Evolutionary conservation across 2,797 vertebrate genomes (phyloP).

Genomic region (Enteromius viviparus): DNA sequence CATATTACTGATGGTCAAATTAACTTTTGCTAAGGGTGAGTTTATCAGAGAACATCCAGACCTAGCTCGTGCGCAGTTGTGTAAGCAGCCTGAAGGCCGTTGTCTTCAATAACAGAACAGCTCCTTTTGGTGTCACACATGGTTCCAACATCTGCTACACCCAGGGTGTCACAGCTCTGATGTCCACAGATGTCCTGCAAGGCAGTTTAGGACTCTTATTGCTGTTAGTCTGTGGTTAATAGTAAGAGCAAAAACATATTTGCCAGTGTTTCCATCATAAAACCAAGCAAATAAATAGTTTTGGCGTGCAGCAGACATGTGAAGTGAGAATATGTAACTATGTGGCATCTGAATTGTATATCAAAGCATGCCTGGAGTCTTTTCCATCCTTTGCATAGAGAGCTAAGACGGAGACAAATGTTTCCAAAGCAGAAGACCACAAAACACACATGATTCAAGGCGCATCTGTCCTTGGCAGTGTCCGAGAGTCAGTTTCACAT

Average conservation of each 20-base stretch:
- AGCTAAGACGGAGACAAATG: conserved; percentile 46
- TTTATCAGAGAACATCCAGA: conserved; percentile 64
- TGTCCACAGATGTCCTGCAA: conserved; percentile 92
- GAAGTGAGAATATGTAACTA: conserved; percentile 47
- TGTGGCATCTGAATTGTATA: conserved; percentile 46
- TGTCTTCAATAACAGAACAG: conserved; percentile 94
- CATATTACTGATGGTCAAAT: background rate
- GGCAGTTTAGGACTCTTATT: conserved; percentile 13
- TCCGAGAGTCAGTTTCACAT: conserved; percentile 47
- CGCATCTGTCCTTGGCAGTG: conserved; percentile 70
- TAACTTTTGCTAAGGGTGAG: background rate
- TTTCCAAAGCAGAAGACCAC: conserved; percentile 54
- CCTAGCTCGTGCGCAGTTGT: conserved; percentile 94
- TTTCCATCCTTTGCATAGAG: conserved; percentile 43
- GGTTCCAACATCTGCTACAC: conserved; percentile 91
- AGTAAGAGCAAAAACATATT: conserved; percentile 55
- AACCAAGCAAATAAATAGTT: conserved; percentile 63
- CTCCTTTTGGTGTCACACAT: conserved; percentile 95
- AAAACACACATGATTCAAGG: conserved; percentile 70
- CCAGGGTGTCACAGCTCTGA: conserved; percentile 90
- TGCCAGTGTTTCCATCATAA: conserved; percentile 66
- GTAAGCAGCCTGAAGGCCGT: conserved; percentile 91
- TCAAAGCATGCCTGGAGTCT: conserved; percentile 45
- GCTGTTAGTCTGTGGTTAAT: conserved; percentile 9
- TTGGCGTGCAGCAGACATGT: conserved; percentile 48